Evolutionary conservation across 2,888 invertebrate species (phyloP).

Genomic region (Cryptus viduatorius): DNA sequence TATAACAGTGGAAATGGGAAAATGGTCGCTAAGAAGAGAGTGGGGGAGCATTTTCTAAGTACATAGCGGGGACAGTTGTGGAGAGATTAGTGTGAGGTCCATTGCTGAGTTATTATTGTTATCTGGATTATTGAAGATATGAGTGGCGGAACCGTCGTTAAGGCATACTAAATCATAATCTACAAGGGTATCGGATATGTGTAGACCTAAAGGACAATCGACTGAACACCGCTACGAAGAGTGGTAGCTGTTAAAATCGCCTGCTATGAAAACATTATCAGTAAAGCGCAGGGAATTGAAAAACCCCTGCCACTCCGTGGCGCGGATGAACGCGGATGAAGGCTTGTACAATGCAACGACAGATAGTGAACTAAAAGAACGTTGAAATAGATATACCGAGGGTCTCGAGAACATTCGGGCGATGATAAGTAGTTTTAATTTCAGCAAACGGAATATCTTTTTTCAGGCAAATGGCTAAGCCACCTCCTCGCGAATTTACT

Average conservation of each 20-base stretch:
- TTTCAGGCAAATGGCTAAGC: constrained; percentile 15
- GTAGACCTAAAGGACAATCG: not conserved
- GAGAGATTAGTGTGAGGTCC: not conserved
- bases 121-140: too few relatives aligned
- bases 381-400: not conserved
- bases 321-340: not conserved
- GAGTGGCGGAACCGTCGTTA: constrained; percentile 6
- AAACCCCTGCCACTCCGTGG: not conserved
- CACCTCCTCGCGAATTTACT: constrained; percentile 4
- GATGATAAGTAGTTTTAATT: not conserved
- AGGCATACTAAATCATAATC: not conserved
- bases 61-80: not conserved
- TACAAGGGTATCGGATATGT: not conserved
- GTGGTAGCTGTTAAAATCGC: constrained; percentile 31
- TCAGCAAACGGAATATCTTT: not conserved
- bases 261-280: not conserved
- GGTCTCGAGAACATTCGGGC: not conserved
- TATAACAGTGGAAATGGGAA: constrained; percentile 15
- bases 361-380: not conserved
- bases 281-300: not conserved
- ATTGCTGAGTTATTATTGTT: not conserved
- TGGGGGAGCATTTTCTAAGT: constrained; percentile 11
- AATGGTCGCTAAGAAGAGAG: constrained; percentile 46
- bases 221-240: not conserved
- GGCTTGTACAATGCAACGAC: not conserved